Evolutionary conservation across 2,888 invertebrate species (phyloP), one percentile per base, ranked within the genome.

Genomic region (Chymomyza caudatula): DNA sequence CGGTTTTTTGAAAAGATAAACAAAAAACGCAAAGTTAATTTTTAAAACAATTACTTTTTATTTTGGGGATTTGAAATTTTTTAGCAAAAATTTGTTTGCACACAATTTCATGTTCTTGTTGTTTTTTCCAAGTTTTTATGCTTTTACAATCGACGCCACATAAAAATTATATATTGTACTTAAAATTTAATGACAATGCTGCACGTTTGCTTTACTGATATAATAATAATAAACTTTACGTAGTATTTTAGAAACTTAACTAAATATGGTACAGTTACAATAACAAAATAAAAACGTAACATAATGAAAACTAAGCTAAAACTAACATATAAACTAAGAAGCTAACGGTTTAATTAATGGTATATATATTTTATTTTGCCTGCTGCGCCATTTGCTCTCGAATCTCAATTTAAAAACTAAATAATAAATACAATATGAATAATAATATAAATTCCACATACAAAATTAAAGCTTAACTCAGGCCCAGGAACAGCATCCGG

Each of bases 151-250:
- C 51, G 51, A 20, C 17, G 13, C 51, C 17, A 84, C 71, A 83
- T 69, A 66, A 79, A 81, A 71, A 60, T 79, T 76, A 83, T 72
- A 82, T 42, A 20, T 23, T 58, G n/a, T 71, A 66, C 82, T 82
- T 82, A 82, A 74, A 56, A 78, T 67, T 74, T 82, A 82, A 82
- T 82, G 82, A 82, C 82, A 82, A 82, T 82, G 82, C 82, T 83
- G 84, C 73, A 53, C 44, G 60, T 20, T 51, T 51, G 25, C 67
- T 76, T 71, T 78, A 77, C 8, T 37, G n/a, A n/a, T n/a, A n/a
- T n/a, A n/a, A n/a, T 37, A 37, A 72, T 70, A 69, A 74, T 52
- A 6, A 49, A 37, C 47, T 72, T 72, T 67, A 69, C 70, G 61
- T 74, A 74, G 62, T 56, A 81, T 67, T 67, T 74, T 75, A 76